phyloP scores from a whole-genome alignment of 2,113 vertebrate genomes.

The Erythrocercus mccallii region DNA sequence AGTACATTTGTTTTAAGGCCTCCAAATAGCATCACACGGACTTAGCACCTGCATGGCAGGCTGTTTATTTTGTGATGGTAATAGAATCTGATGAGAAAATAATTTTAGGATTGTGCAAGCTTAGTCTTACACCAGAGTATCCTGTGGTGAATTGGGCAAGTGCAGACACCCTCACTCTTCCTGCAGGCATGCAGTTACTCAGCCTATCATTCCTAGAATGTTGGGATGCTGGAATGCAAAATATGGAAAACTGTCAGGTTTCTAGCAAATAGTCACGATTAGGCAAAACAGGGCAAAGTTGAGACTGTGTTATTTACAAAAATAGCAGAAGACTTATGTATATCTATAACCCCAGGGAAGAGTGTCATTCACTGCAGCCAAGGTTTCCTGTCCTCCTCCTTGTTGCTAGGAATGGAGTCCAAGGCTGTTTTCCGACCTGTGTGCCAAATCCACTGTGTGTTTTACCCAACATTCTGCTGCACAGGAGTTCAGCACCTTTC shows the following conservation, averaged over 20 bases:
- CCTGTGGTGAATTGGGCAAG: not conserved
- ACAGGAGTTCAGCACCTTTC: not conserved
- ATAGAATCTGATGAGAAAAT: not conserved
- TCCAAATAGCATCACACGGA: not conserved
- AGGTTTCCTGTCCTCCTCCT: not conserved
- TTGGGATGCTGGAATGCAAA: not conserved
- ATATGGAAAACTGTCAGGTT: not conserved
- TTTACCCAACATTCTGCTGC: not conserved
- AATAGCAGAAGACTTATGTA: not conserved
- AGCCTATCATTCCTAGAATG: not conserved
- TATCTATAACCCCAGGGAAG: rapidly evolving
- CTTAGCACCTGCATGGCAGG: not conserved
- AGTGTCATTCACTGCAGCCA: not conserved
- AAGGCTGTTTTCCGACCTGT: rapidly evolving
- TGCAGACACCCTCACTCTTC: not conserved
- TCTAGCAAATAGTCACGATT: not conserved
- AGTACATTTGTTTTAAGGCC: not conserved
- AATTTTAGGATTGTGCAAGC: not conserved
- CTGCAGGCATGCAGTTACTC: not conserved
- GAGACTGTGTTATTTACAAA: not conserved
- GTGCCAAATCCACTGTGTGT: not conserved
- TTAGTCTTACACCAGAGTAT: not conserved
- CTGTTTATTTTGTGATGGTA: not conserved
- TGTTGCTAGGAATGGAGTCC: not conserved
- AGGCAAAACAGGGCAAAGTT: not conserved